Evolutionary conservation across 2,113 vertebrate genomes (phyloP).

Genomic region (Trochalopteron elliotii): DNA sequence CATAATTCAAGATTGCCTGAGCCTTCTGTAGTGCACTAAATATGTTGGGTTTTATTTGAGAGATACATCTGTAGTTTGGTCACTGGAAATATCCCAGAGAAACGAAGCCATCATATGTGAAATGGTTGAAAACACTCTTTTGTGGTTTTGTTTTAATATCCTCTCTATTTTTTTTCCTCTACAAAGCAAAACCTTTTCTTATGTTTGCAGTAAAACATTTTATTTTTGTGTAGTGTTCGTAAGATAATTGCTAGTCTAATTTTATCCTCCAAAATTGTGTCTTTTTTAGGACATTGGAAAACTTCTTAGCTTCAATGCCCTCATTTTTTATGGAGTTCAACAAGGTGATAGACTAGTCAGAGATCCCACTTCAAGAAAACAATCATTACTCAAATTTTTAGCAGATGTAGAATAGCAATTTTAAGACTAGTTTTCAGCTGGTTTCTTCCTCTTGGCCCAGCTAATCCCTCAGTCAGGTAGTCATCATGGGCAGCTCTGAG

Average conservation of each 20-base stretch:
- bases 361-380: conserved; percentile 33
- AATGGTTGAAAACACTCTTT: not conserved
- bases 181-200: not conserved
- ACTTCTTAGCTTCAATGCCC: not conserved
- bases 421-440: not conserved
- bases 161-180: not conserved
- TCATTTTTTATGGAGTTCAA: not conserved
- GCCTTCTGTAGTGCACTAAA: not conserved
- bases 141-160: not conserved
- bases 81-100: not conserved
- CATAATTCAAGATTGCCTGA: not conserved
- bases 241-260: conserved; percentile 25
- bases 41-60: not conserved
- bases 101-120: not conserved
- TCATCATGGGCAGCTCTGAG: not conserved
- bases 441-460: not conserved
- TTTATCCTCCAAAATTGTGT: not conserved
- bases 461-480: not conserved
- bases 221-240: not conserved
- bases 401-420: not conserved
- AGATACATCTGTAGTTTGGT: not conserved
- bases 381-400: conserved; percentile 14
- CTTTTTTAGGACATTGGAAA: not conserved
- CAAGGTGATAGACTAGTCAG: not conserved
- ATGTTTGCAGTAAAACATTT: not conserved